These are phyloP conservation scores for Notolepis coatsorum DNA, from an alignment of 2,797 vertebrate genomes.

Conservation along the genomic window DNA sequence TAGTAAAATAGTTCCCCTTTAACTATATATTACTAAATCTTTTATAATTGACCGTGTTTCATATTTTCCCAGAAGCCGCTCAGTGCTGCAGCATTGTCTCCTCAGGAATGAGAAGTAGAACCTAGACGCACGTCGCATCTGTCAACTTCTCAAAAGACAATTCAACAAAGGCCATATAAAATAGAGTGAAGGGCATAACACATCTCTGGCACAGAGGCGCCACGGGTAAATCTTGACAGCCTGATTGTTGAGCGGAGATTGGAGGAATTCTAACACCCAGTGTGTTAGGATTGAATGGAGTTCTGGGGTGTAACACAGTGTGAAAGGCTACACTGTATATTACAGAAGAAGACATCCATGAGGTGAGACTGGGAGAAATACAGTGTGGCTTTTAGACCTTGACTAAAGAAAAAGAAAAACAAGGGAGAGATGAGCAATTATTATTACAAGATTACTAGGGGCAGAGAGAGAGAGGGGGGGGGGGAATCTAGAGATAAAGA, in stretches of 20 bases:
- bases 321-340: constrained; percentile 5
- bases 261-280: constrained; percentile 21
- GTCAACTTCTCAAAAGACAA: neutral
- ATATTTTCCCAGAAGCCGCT: no score
- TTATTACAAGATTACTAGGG: neutral
- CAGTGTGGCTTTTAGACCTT: neutral
- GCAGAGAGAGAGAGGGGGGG: neutral
- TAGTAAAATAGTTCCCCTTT: no score
- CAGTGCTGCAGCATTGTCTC: no score
- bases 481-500: constrained; percentile 4
- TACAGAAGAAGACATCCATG: constrained; percentile 7
- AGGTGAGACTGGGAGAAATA: neutral
- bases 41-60: no score
- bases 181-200: neutral
- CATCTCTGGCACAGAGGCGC: neutral
- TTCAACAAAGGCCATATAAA: constrained; percentile 14
- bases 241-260: constrained; percentile 14
- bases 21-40: no score
- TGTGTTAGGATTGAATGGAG: neutral
- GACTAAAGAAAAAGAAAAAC: neutral
- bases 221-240: neutral
- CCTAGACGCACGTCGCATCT: no score
- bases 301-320: neutral
- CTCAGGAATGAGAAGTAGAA: no score
- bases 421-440: neutral